Base-by-base conservation (phyloP, 2,113 vertebrate species). In the Ailuropoda melanoleuca region DNA sequence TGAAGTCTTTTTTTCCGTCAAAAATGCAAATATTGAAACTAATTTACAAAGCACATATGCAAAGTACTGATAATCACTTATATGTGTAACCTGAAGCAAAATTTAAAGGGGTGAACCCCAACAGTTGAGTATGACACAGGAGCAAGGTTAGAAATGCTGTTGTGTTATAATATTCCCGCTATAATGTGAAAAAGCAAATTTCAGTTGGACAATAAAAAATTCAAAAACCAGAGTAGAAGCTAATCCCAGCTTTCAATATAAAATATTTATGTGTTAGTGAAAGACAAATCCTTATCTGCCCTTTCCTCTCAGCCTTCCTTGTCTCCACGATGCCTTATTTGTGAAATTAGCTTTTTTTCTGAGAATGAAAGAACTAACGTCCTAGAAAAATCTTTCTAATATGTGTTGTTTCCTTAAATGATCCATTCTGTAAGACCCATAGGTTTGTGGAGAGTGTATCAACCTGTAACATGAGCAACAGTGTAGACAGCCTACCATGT, bases 141-240 rank as follows among this genome's bases (percentile, higher is more conserved):
- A 24, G 19, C 34, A 48, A 11, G 37, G 6, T 93, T 74, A 85
- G 19, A 19, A 86, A 86, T 31, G 29, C 74, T 60, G 3, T 37
- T 48, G 8, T 37, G 6, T 84, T 86, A 68, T 85, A 77, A 64
- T 80, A 66, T 64, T 74, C 12, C 50, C 93, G 55, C 13, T 46
- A 23, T 8, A 62, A 21, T 96, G 55, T 96, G 78, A 64, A 77
- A 95, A 91, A 82, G 50, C 55, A 98, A 87, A 97, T 84, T 95
- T 53, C 75, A 96, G 21, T 48, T 58, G 12, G 46, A 75, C 58
- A 95, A 95, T 80, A 75, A 94, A 90, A 88, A 90, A 90, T 56
- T 10, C 55, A 46, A 95, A 88, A 15, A 87, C 29, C 48, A 94
- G 56, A 91, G 6, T 64, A 81, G 60, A 84, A 90, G 37, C 56